Conservation (phyloP, 2,888 invertebrate genomes). For the Endotricha flammealis region DNA sequence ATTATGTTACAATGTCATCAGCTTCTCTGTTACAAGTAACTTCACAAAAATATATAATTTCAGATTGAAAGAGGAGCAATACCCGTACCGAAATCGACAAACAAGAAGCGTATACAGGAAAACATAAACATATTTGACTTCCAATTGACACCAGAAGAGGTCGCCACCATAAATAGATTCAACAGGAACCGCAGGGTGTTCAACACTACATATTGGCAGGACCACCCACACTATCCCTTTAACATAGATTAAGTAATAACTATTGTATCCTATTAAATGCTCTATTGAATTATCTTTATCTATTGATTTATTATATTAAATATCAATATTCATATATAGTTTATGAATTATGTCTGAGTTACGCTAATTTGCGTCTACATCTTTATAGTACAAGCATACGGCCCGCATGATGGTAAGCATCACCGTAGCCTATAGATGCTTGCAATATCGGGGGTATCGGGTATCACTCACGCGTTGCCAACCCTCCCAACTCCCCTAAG, state of each 20-base stretch:
- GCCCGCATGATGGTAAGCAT: too few species aligned
- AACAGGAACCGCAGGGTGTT: slow-evolving; percentile 48
- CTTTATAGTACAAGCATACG: too few species aligned
- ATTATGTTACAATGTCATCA: too few species aligned
- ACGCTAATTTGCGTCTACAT: too few species aligned
- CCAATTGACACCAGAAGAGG: slow-evolving; percentile 67
- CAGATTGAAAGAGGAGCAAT: slow-evolving; percentile 73
- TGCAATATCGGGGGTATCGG: too few species aligned
- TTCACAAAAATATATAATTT: too few species aligned
- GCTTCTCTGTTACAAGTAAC: too few species aligned
- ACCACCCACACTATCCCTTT: slow-evolving; percentile 22
- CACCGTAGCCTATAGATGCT: too few species aligned
- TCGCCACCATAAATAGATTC: slow-evolving; percentile 64
- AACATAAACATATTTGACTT: slow-evolving; percentile 80
- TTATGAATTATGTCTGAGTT: too few species aligned
- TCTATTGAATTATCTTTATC: background rate
- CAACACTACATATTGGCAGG: slow-evolving; percentile 17
- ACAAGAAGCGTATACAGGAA: slow-evolving; percentile 63
- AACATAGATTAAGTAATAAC: slow-evolving; percentile 8
- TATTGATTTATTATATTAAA: background rate
- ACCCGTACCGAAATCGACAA: slow-evolving; percentile 79
- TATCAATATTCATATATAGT: too few species aligned
- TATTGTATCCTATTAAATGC: background rate
- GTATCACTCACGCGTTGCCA: too few species aligned
- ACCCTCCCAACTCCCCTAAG: too few species aligned